Evolutionary conservation across 2,797 vertebrate species (phyloP), one percentile per base, ranked within the genome.

Genomic region (Enteromius afrohamiltoni): DNA sequence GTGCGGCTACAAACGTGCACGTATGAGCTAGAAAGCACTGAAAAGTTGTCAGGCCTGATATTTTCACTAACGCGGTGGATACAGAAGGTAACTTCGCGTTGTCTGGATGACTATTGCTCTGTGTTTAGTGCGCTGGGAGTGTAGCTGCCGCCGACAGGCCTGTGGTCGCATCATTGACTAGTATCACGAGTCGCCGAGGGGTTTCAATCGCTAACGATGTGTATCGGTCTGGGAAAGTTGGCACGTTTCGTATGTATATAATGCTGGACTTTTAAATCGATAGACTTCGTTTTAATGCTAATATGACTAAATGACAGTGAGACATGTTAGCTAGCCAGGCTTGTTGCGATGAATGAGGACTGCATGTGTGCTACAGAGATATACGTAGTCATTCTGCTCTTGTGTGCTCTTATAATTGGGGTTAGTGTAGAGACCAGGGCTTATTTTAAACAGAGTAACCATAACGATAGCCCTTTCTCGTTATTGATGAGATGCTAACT

Each of bases 321-420:
- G 13, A 40, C 42, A 0, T 14, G 49, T 69, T 31, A 45, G 81
- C 62, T 68, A 42, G 47, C 37, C 19, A 45, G n/a, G 34, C 60
- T 67, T 17, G 31, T 29, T 75, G 10, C 2, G 65, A 60, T 34
- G 17, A 47, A 31, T 31, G 51, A 21, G 9, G 17, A 16, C 26
- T 4, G 47, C 9, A 55, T 55, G 3, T 10, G 17, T 40, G 31
- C 74, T 40, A 58, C 4, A 69, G 53, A 45, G 37, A 19, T 26
- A 31, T 17, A 60, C 67, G 49, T 31, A 45, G 53, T 60, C 67
- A 64, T 58, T 17, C 69, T 47, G 73, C 37, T 34, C 51, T 73
- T 31, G 68, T 31, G 40, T 81, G 68, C 79, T n/a, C n/a, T n/a
- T 82, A 73, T 64, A 17, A 62, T 31, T 80, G 17, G 45, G 60